Conservation (phyloP, 2,888 invertebrate genomes). For the Tetragonula carbonaria region DNA sequence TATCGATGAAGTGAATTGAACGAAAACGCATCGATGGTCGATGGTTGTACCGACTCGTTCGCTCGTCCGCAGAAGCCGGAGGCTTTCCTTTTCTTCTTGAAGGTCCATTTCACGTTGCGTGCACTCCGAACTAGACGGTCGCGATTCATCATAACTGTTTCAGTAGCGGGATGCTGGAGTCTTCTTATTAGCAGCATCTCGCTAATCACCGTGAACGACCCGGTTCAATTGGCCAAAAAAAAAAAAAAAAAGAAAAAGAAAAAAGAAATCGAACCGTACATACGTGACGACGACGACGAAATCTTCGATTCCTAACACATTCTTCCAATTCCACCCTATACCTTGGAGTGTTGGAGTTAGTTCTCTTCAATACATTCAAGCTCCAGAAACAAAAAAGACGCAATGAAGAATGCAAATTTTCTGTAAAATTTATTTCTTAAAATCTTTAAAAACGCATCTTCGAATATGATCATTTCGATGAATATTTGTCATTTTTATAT, state of each 20-base stretch:
- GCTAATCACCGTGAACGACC: slow-evolving; percentile 76
- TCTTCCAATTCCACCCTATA: neutral
- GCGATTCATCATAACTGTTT: slow-evolving; percentile 80
- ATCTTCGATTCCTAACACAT: neutral
- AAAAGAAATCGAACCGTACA: slow-evolving; percentile 36
- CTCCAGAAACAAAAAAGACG: no score
- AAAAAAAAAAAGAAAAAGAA: slow-evolving; percentile 31
- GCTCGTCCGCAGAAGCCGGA: neutral
- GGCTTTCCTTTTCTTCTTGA: slow-evolving; percentile 51
- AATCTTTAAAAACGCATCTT: no score
- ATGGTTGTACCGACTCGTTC: neutral
- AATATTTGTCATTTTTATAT: no score
- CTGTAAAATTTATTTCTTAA: no score
- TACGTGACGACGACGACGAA: neutral
- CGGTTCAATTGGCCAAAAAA: slow-evolving; percentile 15
- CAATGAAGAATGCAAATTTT: no score
- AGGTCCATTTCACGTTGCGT: slow-evolving; percentile 32
- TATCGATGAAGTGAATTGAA: neutral
- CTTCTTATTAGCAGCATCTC: slow-evolving; percentile 82
- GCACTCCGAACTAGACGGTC: slow-evolving; percentile 22
- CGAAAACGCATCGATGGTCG: neutral
- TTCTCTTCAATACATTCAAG: no score
- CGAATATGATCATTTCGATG: no score
- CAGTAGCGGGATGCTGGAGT: slow-evolving; percentile 81
- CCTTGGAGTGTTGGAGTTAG: no score